Conservation (phyloP, 2,888 invertebrate species). For the Zaprionus bogoriensis region DNA sequence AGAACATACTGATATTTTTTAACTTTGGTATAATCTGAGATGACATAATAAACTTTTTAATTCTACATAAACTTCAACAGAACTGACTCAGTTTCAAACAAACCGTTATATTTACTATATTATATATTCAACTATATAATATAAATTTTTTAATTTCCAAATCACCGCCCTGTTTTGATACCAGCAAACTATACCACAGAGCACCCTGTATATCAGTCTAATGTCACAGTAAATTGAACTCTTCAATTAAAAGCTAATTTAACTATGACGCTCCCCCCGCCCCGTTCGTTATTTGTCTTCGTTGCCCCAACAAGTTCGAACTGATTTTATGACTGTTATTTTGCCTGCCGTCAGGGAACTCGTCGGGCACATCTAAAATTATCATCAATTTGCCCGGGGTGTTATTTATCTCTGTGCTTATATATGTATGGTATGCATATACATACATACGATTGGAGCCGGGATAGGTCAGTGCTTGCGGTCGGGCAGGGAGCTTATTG, state of each 20-base stretch:
- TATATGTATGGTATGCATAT: background rate
- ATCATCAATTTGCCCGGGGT: slow-evolving; percentile 23
- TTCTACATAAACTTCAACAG: no score
- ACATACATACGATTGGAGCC: background rate
- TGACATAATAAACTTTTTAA: no score
- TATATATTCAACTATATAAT: no score
- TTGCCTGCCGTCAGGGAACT: background rate
- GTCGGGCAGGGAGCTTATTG: slow-evolving; percentile 19
- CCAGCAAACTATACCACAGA: background rate
- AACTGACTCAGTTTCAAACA: no score
- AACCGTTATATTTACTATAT: no score
- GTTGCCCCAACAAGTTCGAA: slow-evolving; percentile 6
- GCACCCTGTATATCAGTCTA: slow-evolving; percentile 12
- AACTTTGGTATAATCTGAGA: no score
- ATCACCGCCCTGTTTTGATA: no score
- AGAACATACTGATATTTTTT: no score
- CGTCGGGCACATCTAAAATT: slow-evolving; percentile 25
- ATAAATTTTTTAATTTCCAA: no score
- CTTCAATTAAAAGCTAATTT: slow-evolving; percentile 42
- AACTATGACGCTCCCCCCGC: background rate
- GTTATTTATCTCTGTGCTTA: slow-evolving; percentile 12
- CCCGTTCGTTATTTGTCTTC: slow-evolving; percentile 11
- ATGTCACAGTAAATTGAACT: slow-evolving; percentile 25
- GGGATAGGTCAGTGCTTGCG: slow-evolving; percentile 45
- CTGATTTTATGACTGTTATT: slow-evolving; percentile 20